Percentiles rank a stretch among this genome's conserved stretches.
phyloP scores from a whole-genome alignment of 2,797 vertebrate species.

The Paedocypris micromegethes region DNA sequence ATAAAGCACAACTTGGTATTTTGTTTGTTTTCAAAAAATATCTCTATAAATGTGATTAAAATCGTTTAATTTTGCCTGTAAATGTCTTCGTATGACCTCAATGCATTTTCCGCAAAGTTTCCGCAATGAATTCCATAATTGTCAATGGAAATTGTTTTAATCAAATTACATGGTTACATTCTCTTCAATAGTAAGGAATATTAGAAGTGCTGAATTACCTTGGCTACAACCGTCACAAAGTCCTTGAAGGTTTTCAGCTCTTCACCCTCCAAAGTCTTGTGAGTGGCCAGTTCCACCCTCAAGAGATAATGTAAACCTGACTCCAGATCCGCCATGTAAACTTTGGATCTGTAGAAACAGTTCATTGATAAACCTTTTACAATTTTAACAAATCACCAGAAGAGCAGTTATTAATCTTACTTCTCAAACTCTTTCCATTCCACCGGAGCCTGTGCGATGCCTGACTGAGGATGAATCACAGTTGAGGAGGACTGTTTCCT shows the following conservation, averaged over 20 bases:
- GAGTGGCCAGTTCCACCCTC: slow-evolving; percentile 84
- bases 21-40: too few species aligned
- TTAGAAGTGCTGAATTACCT: slow-evolving; percentile 65
- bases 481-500: slow-evolving; percentile 56
- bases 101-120: too few species aligned
- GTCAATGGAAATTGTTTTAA: too few species aligned
- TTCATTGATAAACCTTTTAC: background rate
- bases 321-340: slow-evolving; percentile 88
- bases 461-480: slow-evolving; percentile 27
- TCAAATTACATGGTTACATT: too few species aligned
- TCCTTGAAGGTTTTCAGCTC: slow-evolving; percentile 84
- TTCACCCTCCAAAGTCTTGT: slow-evolving; percentile 74
- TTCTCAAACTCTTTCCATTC: slow-evolving; percentile 80
- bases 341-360: slow-evolving; percentile 66
- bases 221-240: slow-evolving; percentile 80
- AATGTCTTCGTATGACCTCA: too few species aligned
- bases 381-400: background rate
- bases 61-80: too few species aligned
- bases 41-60: too few species aligned
- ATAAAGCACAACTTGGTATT: too few species aligned
- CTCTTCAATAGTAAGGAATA: too few species aligned
- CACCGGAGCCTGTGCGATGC: slow-evolving; percentile 33
- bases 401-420: slow-evolving; percentile 58
- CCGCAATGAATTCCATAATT: too few species aligned
- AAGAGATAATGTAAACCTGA: slow-evolving; percentile 88